Conservation (phyloP, 2,113 vertebrate species). For the Thinocorus orbignyianus region DNA sequence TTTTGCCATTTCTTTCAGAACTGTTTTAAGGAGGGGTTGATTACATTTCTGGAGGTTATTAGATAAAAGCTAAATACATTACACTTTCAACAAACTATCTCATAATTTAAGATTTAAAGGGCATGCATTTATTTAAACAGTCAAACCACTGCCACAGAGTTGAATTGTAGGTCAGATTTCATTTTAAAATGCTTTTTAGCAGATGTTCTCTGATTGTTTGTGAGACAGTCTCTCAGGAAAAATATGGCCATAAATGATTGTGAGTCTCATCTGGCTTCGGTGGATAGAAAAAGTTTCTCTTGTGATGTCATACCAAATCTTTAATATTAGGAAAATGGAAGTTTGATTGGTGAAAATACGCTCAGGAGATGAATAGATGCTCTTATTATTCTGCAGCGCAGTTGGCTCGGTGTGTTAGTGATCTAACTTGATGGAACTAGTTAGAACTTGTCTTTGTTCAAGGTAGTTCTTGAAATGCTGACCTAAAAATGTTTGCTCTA, state of each 20-base stretch:
- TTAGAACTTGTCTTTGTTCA: background rate
- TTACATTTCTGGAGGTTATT: conserved; percentile 81
- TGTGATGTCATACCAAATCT: conserved; percentile 54
- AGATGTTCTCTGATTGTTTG: conserved; percentile 74
- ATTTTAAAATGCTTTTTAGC: conserved; percentile 76
- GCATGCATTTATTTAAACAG: conserved; percentile 76
- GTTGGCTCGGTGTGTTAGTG: conserved; percentile 6
- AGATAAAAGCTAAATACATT: conserved; percentile 85
- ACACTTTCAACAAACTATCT: conserved; percentile 87
- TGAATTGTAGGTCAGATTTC: conserved; percentile 82
- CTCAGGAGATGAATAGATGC: conserved; percentile 35
- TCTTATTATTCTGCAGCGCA: background rate
- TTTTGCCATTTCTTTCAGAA: conserved; percentile 72
- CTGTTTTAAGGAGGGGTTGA: conserved; percentile 73
- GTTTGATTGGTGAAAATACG: conserved; percentile 37
- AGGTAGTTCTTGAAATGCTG: background rate
- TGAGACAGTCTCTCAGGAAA: conserved; percentile 71
- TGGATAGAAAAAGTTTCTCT: conserved; percentile 44
- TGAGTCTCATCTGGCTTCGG: conserved; percentile 35
- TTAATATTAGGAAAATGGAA: conserved; percentile 43
- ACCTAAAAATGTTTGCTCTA: background rate
- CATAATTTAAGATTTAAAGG: conserved; percentile 86
- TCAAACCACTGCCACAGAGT: conserved; percentile 73
- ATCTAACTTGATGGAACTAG: conserved; percentile 25
- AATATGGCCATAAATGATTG: conserved; percentile 50